Evolutionary conservation across 2,113 vertebrate genomes (phyloP), one percentile per base, ranked within the genome.

Genomic region (Butorides virescens): DNA sequence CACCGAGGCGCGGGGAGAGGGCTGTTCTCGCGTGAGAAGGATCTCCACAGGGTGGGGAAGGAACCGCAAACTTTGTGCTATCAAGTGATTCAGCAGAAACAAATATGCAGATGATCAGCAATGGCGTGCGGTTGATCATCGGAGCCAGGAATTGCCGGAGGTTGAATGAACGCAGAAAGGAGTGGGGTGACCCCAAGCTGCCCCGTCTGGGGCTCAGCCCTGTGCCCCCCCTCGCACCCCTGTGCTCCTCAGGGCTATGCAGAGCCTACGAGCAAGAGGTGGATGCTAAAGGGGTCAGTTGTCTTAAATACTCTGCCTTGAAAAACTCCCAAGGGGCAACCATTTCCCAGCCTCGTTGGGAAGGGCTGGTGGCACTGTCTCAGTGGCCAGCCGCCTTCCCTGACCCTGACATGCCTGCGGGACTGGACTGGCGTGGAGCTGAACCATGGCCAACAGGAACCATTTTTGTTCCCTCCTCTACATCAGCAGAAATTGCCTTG

Each of bases 51-150:
- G 68, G 72, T 47, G 88, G 65, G 63, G 86, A 75, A 50, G 65
- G 77, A 74, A 49, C 36, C 10, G 7, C 58, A 88, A 37, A 79
- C 86, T 47, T 36, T 50, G 81, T 68, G 56, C 71, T 76, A 0
- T 44, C 2, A 5, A 42, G 70, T 70, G 75, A 84, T 80, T 88
- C 61, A 50, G 52, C 84, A 67, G 82, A 92, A 71, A 44, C 46
- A 90, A 88, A 95, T 50, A 71, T 1, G 4, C 32, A 52, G 58
- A 65, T 9, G 8, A 20, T 52, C 86, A 58, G 10, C 47, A 76
- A 2, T 0, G 0, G 49, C 0, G 0, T n/a, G 68, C 27, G 20
- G 53, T 5, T 67, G 88, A 23, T 90, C 3, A 0, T 26, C 15
- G 37, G 58, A 73, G 44, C 29, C 39, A 47, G 74, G 42, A 52